phyloP scores from a whole-genome alignment of 2,797 vertebrate species.

The Enteromius anoplus region DNA sequence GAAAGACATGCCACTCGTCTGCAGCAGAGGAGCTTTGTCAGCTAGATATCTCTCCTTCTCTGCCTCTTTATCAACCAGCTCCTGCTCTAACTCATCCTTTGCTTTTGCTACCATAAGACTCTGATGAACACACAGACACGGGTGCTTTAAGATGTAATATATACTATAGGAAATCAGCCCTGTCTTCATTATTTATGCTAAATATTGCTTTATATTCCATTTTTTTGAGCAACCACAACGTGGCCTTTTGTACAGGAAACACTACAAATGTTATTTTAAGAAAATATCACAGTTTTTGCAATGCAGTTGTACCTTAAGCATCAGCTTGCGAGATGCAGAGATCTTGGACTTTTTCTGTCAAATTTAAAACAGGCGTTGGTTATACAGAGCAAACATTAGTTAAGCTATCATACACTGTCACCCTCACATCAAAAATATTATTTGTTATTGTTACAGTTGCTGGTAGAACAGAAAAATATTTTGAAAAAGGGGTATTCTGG shows the following conservation, averaged over 20 bases:
- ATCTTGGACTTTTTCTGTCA: conserved; percentile 94
- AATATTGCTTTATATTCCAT: not conserved
- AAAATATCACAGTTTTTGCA: not conserved
- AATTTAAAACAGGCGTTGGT: conserved; percentile 1
- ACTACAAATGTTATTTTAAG: not conserved
- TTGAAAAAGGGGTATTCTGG: not conserved
- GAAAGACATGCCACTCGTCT: conserved; percentile 78
- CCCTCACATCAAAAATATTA: not conserved
- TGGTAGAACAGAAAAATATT: not conserved
- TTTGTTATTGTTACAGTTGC: not conserved
- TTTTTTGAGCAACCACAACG: not conserved
- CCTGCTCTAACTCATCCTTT: conserved; percentile 91
- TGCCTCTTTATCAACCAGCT: conserved; percentile 84
- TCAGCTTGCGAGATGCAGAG: conserved; percentile 93
- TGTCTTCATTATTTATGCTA: not conserved
- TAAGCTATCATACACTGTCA: not conserved
- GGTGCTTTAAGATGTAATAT: not conserved
- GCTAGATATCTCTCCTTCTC: conserved; percentile 88
- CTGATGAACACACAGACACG: conserved; percentile 65
- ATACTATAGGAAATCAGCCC: not conserved
- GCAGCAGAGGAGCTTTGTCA: conserved; percentile 79
- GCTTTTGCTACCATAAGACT: conserved; percentile 94
- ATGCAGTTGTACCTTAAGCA: conserved; percentile 87
- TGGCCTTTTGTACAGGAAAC: not conserved
- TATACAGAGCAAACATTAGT: not conserved